Base-by-base conservation (phyloP, 2,797 vertebrate species). In the Merluccius polli region DNA sequence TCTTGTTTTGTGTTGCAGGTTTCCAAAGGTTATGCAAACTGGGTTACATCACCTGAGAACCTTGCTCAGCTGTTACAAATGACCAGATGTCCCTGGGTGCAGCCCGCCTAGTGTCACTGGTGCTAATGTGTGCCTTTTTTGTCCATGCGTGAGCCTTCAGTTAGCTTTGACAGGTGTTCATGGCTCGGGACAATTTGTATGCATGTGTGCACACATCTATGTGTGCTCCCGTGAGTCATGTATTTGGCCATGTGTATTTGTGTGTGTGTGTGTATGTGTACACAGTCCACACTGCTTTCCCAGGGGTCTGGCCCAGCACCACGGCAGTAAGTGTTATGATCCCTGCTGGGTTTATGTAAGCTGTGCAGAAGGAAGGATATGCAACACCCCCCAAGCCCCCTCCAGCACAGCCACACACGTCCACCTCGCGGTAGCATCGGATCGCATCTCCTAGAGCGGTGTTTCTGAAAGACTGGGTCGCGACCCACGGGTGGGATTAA, bases 291-390 rank as follows among this genome's bases (percentile, higher is more conserved):
- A 75, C 32, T 78, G 78, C 29, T 31, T 78, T 84, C 80, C 81
- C 78, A 76, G 76, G 83, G 79, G 82, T 70, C 73, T 79, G 77
- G 76, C 71, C 52, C 1, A 30, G 68, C 78, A 79, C 82, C 84
- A 87, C 77, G 74, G 29, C 82, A 87, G 81, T 83, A 85, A 87
- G 80, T 86, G 86, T 86, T 85, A 78, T 85, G 78, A 77, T 78
- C 71, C 83, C 77, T 82, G 81, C 84, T 85, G 83, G 84, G 84
- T 36, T 72, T 79, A 85, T 84, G 77, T 85, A 83, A 70, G 78
- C 83, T 86, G 78, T 82, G 75, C 78, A 81, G 68, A 21, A 41
- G 11, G 12, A 35, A 32, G 29, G 1, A 24, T n/a, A 18, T 24
- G 59, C 21, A 48, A 3, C 16, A 16, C 29, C 29, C 1, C 29